Percentiles rank a stretch among this genome's conserved stretches.
Conservation (phyloP, 2,888 invertebrate species). For the Andrena hattorfiana region DNA sequence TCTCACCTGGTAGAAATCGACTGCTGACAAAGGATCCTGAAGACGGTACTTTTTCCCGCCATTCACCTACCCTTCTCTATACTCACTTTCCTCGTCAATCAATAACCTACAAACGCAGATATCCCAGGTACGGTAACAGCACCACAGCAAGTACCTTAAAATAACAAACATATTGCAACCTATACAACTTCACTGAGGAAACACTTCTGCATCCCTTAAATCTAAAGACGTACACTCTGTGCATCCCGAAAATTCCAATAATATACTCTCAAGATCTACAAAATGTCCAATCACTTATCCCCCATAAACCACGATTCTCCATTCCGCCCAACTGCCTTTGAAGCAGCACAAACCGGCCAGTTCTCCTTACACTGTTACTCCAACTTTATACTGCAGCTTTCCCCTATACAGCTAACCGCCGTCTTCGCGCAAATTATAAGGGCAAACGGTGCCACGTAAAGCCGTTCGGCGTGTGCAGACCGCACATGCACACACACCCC, state of each 20-base stretch:
- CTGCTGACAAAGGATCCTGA: no score
- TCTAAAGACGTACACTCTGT: background rate
- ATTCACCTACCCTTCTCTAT: no score
- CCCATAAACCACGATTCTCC: background rate
- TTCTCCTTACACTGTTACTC: background rate
- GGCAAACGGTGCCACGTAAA: background rate
- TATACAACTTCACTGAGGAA: no score
- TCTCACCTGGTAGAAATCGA: no score
- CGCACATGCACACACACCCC: background rate
- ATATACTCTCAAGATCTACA: background rate
- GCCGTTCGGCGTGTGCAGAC: background rate
- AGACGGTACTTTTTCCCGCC: no score
- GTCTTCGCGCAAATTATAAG: background rate
- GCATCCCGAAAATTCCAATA: background rate
- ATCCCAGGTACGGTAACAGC: no score
- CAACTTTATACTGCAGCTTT: background rate
- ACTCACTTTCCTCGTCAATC: no score
- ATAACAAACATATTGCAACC: no score
- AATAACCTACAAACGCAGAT: no score
- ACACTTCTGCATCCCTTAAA: no score
- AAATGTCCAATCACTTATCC: constrained; percentile 11
- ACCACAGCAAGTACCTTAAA: no score
- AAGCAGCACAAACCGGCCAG: constrained; percentile 8
- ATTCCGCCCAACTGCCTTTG: constrained; percentile 3
- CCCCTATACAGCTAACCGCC: background rate